phyloP scores from a whole-genome alignment of 2,797 vertebrate genomes.

The Silurus aristotelis region DNA sequence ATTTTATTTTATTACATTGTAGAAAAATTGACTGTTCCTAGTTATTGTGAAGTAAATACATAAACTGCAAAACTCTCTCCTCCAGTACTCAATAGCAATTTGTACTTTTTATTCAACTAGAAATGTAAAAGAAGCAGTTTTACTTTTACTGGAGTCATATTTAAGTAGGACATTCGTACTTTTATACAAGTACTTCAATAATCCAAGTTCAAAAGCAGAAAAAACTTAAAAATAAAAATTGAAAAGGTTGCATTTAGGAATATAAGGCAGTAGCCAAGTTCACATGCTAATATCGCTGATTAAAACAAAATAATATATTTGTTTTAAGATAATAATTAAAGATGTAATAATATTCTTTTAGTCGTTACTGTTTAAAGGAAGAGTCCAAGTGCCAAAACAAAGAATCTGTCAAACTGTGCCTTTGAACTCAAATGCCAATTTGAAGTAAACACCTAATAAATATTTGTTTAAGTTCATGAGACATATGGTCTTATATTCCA shows the following conservation, averaged over 20 bases:
- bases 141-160: too few species aligned
- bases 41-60: too few species aligned
- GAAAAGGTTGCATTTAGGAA: not conserved
- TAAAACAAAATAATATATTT: not conserved
- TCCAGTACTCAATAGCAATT: too few species aligned
- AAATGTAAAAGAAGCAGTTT: too few species aligned
- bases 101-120: too few species aligned
- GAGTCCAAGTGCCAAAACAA: slow-evolving; percentile 17
- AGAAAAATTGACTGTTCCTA: too few species aligned
- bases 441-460: slow-evolving; percentile 45
- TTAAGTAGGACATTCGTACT: too few species aligned
- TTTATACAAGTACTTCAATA: not conserved
- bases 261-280: not conserved
- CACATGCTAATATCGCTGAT: not conserved
- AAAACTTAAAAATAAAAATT: not conserved
- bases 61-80: too few species aligned
- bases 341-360: not conserved
- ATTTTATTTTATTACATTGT: too few species aligned
- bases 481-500: slow-evolving; percentile 65
- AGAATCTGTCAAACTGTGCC: slow-evolving; percentile 5
- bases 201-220: not conserved
- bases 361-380: not conserved
- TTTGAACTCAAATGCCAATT: slow-evolving; percentile 20
- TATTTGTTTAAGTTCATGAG: slow-evolving; percentile 39
- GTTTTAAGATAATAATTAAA: not conserved